A percentile compares a stretch with the other conserved stretches of the same genome.
phyloP scores from a whole-genome alignment of 2,113 vertebrate species.

The Sander vitreus region DNA sequence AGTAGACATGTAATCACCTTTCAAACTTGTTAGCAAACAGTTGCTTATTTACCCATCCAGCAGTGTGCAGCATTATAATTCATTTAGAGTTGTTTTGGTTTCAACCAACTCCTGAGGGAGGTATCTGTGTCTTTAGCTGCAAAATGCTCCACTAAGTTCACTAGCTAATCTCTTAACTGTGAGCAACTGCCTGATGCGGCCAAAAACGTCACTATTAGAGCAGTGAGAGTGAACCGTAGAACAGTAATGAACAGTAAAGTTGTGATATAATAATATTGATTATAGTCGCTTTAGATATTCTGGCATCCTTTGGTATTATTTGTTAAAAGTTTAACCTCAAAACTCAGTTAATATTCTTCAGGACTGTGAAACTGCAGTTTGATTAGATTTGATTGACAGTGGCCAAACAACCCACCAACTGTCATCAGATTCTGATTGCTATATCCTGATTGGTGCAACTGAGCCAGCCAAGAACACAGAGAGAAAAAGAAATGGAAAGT shows the following conservation, averaged over 20 bases:
- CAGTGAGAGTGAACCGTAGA: too few species aligned
- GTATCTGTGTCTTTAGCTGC: too few species aligned
- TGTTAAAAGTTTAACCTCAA: too few species aligned
- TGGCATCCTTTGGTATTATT: too few species aligned
- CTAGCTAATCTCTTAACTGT: too few species aligned
- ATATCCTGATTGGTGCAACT: not conserved
- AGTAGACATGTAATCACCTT: not conserved
- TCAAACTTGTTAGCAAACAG: not conserved
- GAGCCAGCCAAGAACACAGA: not conserved
- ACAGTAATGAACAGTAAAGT: too few species aligned
- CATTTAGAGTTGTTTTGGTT: not conserved
- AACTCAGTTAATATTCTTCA: not conserved
- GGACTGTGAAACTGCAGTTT: not conserved
- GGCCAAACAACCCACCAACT: not conserved
- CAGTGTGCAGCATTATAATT: not conserved
- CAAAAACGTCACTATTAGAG: too few species aligned
- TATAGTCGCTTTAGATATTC: not conserved
- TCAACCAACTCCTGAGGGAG: too few species aligned
- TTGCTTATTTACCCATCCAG: not conserved
- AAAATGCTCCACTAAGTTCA: too few species aligned
- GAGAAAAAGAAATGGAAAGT: slow-evolving; percentile 10
- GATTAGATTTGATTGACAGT: not conserved
- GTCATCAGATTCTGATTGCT: not conserved
- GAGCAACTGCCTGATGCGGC: too few species aligned
- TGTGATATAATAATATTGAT: not conserved